Percentiles rank a stretch among this genome's conserved stretches.
phyloP scores from a whole-genome alignment of 2,113 vertebrate genomes.

The Lasiurus borealis region DNA sequence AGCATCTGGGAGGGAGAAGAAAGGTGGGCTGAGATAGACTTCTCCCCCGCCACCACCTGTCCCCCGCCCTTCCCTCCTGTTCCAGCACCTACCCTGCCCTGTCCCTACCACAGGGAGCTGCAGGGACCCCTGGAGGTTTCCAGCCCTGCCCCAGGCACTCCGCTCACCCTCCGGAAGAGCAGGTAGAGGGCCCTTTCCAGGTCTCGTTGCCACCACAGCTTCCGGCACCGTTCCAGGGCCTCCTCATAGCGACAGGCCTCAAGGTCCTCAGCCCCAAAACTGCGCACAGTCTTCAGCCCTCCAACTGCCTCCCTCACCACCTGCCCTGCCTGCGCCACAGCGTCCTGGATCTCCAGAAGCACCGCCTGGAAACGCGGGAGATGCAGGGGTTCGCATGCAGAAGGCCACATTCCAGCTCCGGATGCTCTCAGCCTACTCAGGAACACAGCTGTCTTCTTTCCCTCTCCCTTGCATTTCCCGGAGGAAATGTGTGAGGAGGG shows the following conservation, averaged over 20 bases:
- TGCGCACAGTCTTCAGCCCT: slow-evolving; percentile 88
- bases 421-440: neutral
- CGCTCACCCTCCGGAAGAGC: slow-evolving; percentile 87
- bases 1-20: slow-evolving; percentile 83
- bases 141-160: fast-evolving
- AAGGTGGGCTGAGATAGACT: neutral
- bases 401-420: neutral
- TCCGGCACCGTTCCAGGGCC: slow-evolving; percentile 82
- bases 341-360: slow-evolving; percentile 88
- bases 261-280: slow-evolving; percentile 87
- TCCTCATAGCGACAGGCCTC: slow-evolving; percentile 87
- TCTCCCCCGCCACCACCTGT: too few relatives aligned
- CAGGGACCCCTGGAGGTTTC: neutral
- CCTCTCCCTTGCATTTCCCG: neutral
- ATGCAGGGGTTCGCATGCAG: fast-evolving
- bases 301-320: slow-evolving; percentile 87
- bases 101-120: neutral
- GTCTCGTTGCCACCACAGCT: slow-evolving; percentile 82
- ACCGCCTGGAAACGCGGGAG: slow-evolving; percentile 60
- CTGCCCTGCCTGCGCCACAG: slow-evolving; percentile 85
- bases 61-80: fast-evolving
- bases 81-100: neutral
- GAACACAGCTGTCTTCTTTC: neutral
- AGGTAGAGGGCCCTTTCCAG: slow-evolving; percentile 76
- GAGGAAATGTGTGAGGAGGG: neutral